Percentiles rank a stretch among this genome's conserved stretches.
phyloP scores from a whole-genome alignment of 1,140 invertebrate species.

The Drosophila pseudoobscura region DNA sequence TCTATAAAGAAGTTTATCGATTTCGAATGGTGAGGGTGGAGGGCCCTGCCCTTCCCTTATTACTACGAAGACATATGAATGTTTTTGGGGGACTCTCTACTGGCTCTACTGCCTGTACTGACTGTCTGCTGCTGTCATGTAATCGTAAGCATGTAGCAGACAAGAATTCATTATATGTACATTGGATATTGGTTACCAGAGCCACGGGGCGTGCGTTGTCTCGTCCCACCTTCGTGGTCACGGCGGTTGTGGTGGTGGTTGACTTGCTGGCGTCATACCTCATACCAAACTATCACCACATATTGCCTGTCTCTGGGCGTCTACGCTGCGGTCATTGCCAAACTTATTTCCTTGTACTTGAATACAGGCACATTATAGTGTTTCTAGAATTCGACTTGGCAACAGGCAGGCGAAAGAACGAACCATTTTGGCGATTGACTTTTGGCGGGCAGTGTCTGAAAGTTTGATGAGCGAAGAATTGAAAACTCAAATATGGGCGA shows the following conservation, averaged over 20 bases:
- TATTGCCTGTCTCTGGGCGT: slow-evolving; percentile 1
- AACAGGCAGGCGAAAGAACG: slow-evolving; percentile 21
- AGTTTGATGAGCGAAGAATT: slow-evolving; percentile 56
- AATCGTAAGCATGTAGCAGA: slow-evolving; percentile 47
- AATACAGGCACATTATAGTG: slow-evolving; percentile 37
- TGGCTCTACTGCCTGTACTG: no score
- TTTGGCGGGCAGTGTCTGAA: slow-evolving; percentile 22
- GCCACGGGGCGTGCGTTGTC: slow-evolving; percentile 31
- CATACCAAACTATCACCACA: background rate
- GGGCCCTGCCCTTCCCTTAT: slow-evolving; percentile 20
- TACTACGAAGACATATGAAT: slow-evolving; percentile 71
- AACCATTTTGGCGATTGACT: background rate
- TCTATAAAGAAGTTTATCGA: slow-evolving; percentile 60
- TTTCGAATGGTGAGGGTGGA: slow-evolving; percentile 27
- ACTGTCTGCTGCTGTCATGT: slow-evolving; percentile 37
- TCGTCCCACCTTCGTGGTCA: slow-evolving; percentile 44
- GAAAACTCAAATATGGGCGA: slow-evolving; percentile 35
- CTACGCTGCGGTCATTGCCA: slow-evolving; percentile 64
- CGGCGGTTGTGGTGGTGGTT: slow-evolving; percentile 13
- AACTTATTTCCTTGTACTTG: slow-evolving; percentile 76
- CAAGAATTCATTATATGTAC: slow-evolving; percentile 38
- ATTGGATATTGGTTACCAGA: slow-evolving; percentile 58
- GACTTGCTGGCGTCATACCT: slow-evolving; percentile 53
- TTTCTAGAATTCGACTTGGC: slow-evolving; percentile 37
- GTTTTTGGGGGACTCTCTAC: slow-evolving; percentile 39